Conservation (phyloP, 2,113 vertebrate species). For the Buteo buteo region DNA sequence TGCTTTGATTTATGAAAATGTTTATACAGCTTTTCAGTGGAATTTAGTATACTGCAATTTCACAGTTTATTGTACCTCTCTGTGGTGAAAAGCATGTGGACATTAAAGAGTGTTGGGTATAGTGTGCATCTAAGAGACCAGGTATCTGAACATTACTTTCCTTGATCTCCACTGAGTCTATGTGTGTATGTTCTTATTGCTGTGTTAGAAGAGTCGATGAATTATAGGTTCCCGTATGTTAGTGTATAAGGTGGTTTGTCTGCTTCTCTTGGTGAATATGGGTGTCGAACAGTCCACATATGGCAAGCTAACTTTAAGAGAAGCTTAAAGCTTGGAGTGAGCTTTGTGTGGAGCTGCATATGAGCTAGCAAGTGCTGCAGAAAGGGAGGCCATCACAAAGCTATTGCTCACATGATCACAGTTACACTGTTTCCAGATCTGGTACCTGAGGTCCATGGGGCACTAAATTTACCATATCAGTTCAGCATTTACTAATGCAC, state of each 20-base stretch:
- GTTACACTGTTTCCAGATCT: not conserved
- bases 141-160: not conserved
- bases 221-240: not conserved
- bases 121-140: not conserved
- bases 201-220: not conserved
- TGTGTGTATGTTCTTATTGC: not conserved
- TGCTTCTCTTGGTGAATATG: not conserved
- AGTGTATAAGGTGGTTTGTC: not conserved
- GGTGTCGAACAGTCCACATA: not conserved
- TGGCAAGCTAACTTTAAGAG: not conserved
- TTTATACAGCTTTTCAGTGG: constrained; percentile 3
- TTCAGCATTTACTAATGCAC: not conserved
- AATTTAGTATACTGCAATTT: not conserved
- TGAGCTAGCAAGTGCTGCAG: not conserved
- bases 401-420: not conserved
- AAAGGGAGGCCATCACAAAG: not conserved
- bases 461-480: not conserved
- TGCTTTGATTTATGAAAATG: not conserved
- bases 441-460: not conserved
- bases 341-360: not conserved
- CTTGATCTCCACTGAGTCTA: not conserved
- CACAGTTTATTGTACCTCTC: not conserved
- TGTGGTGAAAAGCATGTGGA: not conserved
- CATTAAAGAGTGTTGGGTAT: not conserved
- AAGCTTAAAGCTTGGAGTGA: not conserved